Evolutionary conservation across 1,140 invertebrate species (phyloP).

Genomic region (Ptiloglossa arizonensis): DNA sequence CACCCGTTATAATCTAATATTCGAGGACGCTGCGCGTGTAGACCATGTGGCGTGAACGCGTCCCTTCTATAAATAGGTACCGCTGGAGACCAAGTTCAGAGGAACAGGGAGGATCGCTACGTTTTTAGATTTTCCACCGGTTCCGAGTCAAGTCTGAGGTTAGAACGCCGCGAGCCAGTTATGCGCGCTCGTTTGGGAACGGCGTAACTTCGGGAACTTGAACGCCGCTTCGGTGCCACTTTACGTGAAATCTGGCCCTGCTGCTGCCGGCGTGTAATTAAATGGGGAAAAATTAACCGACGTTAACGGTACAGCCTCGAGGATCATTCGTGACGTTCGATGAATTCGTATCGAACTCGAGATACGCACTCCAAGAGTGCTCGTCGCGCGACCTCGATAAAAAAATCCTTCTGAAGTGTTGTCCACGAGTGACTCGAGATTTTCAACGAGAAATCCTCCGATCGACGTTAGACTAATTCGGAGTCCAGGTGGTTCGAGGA

Average conservation of each 20-base stretch:
- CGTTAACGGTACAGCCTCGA: constrained; percentile 73
- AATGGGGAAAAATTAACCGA: constrained; percentile 67
- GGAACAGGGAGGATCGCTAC: constrained; percentile 69
- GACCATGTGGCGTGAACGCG: constrained; percentile 64
- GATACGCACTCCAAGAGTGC: too few relatives aligned
- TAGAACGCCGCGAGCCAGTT: constrained; percentile 36
- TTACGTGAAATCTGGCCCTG: constrained; percentile 68
- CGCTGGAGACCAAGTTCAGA: constrained; percentile 77
- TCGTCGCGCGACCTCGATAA: too few relatives aligned
- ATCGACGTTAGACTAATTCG: too few relatives aligned
- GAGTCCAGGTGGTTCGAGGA: too few relatives aligned
- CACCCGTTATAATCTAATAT: constrained; percentile 63
- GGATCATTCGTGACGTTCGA: constrained; percentile 53
- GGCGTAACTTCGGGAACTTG: constrained; percentile 68
- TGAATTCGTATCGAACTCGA: too few relatives aligned
- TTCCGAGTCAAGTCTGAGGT: constrained; percentile 50
- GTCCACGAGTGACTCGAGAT: too few relatives aligned
- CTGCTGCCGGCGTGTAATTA: constrained; percentile 78
- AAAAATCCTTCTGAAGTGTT: too few relatives aligned
- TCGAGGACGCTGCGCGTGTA: constrained; percentile 51
- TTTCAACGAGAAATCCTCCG: too few relatives aligned
- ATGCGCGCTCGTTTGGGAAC: constrained; percentile 52
- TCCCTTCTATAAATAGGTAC: constrained; percentile 75
- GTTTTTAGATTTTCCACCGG: constrained; percentile 76
- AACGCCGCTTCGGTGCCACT: constrained; percentile 55